Percentiles rank a stretch among this genome's conserved stretches.
Conservation (phyloP, 2,888 invertebrate genomes). For the Patella ulyssiponensis region DNA sequence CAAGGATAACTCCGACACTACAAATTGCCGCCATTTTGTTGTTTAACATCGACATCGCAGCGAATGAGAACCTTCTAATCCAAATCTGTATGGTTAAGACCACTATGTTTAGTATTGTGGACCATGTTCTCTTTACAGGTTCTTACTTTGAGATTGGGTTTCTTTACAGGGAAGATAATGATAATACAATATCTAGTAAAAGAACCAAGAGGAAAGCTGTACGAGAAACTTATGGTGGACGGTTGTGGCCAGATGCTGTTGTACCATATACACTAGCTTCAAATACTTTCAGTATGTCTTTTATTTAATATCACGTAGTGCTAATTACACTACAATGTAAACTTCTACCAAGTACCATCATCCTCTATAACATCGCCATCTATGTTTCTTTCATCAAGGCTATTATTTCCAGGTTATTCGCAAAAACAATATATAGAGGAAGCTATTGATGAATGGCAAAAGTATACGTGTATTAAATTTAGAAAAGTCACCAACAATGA, state of each 20-base stretch:
- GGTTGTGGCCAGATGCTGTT: conserved; percentile 42
- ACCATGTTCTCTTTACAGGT: too few relatives aligned
- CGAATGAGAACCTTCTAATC: too few relatives aligned
- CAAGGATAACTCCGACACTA: too few relatives aligned
- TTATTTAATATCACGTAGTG: not conserved
- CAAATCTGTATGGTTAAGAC: too few relatives aligned
- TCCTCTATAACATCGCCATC: not conserved
- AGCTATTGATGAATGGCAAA: conserved; percentile 53
- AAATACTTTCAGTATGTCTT: conserved; percentile 31
- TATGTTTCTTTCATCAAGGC: not conserved
- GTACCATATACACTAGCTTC: conserved; percentile 45
- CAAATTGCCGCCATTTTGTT: too few relatives aligned
- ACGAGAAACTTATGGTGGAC: conserved; percentile 25
- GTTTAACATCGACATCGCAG: too few relatives aligned
- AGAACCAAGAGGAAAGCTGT: conserved; percentile 40
- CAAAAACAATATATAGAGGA: conserved; percentile 37
- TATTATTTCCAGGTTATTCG: conserved; percentile 24
- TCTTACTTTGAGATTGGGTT: not conserved
- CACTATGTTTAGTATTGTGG: too few relatives aligned
- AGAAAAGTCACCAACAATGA: conserved; percentile 33
- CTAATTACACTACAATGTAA: not conserved
- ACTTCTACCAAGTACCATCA: not conserved
- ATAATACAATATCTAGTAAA: not conserved
- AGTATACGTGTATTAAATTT: conserved; percentile 55
- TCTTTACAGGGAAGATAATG: conserved; percentile 16